Evolutionary conservation across 2,797 vertebrate species (phyloP).

Genomic region (Falco berigora): DNA sequence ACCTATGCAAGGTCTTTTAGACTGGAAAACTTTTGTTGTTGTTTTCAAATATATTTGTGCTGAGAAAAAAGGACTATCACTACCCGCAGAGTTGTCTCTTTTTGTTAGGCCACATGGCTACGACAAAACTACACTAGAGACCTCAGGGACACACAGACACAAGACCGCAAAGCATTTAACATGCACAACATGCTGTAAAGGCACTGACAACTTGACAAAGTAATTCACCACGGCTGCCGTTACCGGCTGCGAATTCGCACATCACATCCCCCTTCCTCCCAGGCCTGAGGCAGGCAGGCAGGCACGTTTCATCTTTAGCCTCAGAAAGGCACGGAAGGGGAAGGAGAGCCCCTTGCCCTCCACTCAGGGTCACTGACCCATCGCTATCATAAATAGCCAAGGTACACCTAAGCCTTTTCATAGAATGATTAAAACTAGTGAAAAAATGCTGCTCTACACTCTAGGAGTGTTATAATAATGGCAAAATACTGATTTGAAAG

Average conservation of each 20-base stretch:
- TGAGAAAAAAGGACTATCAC: not conserved
- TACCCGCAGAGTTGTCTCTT: not conserved
- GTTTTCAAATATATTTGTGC: not conserved
- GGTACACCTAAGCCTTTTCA: not conserved
- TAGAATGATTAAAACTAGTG: not conserved
- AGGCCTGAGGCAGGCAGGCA: not conserved
- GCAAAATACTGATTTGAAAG: not conserved
- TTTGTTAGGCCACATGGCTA: not conserved
- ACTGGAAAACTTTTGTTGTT: not conserved
- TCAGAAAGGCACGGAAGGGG: not conserved
- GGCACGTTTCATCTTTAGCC: not conserved
- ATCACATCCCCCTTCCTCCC: rapidly evolving
- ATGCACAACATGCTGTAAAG: not conserved
- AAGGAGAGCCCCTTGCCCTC: not conserved
- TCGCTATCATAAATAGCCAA: not conserved
- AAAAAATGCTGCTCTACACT: not conserved
- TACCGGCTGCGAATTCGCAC: not conserved
- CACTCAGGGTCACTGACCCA: not conserved
- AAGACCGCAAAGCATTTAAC: not conserved
- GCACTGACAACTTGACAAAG: not conserved
- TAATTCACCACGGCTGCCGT: not conserved
- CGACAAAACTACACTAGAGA: not conserved
- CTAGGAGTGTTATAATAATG: not conserved
- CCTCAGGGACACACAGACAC: rapidly evolving
- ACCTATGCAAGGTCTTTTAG: not conserved